Evolutionary conservation across 2,113 vertebrate species (phyloP).

Genomic region (Amblyornis subalaris): DNA sequence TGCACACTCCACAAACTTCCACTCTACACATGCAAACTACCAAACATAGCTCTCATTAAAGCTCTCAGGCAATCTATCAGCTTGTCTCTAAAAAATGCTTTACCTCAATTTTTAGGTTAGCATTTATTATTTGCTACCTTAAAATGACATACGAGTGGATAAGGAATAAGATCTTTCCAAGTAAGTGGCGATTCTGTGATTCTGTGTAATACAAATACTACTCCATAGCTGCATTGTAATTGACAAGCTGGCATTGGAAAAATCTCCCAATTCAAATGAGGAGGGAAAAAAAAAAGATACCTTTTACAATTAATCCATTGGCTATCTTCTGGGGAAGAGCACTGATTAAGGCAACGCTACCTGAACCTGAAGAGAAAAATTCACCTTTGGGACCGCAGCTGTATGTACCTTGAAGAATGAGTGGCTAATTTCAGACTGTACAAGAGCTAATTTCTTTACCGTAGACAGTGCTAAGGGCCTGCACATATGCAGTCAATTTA

Average conservation of each 20-base stretch:
- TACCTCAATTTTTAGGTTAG: background rate
- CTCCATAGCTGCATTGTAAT: background rate
- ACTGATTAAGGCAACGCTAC: background rate
- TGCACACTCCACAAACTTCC: background rate
- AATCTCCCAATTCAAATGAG: background rate
- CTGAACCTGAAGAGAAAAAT: background rate
- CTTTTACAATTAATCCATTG: background rate
- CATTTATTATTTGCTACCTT: background rate
- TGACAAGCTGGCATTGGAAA: background rate
- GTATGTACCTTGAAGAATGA: background rate
- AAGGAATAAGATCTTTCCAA: background rate
- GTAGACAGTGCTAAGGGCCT: background rate
- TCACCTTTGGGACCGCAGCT: background rate
- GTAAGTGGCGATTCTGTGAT: background rate
- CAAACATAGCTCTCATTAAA: background rate
- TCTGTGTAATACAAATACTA: background rate
- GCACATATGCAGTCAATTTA: background rate
- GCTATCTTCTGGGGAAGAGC: background rate
- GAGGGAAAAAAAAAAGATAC: accelerated
- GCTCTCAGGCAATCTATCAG: background rate
- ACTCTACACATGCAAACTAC: background rate
- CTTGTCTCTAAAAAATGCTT: background rate
- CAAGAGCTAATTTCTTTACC: background rate
- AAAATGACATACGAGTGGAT: background rate
- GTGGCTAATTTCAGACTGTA: background rate